Conservation (phyloP, 2,797 vertebrate genomes). For the Oreochromis grahami region DNA sequence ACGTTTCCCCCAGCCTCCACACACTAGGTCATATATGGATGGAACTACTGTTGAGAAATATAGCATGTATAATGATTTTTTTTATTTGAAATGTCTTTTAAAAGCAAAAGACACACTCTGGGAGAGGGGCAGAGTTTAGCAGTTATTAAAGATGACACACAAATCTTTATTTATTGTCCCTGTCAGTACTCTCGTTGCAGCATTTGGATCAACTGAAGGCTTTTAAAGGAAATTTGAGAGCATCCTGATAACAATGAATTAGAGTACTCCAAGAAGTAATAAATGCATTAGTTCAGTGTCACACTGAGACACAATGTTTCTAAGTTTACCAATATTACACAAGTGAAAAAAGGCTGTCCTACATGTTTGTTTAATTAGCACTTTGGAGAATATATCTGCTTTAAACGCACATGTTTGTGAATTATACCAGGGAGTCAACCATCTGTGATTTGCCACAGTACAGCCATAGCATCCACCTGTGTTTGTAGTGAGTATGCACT, state of each 20-base stretch:
- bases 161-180: background rate
- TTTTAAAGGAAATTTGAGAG: background rate
- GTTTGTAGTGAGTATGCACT: background rate
- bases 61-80: background rate
- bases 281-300: background rate
- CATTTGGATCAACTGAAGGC: background rate
- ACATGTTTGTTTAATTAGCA: background rate
- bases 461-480: rapidly evolving
- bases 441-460: background rate
- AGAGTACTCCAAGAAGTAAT: background rate
- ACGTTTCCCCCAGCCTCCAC: background rate
- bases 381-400: background rate
- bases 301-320: too few species aligned
- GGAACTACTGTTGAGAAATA: background rate
- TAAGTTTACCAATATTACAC: background rate
- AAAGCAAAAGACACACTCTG: background rate
- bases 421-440: background rate
- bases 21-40: background rate
- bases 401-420: rapidly evolving
- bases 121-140: background rate
- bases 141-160: background rate
- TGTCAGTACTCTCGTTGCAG: background rate
- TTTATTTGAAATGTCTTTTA: background rate
- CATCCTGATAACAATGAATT: background rate
- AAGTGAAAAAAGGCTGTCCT: background rate